Evolutionary conservation across 2,888 invertebrate genomes (phyloP).

Genomic region (Scrobipalpa atriplicella): DNA sequence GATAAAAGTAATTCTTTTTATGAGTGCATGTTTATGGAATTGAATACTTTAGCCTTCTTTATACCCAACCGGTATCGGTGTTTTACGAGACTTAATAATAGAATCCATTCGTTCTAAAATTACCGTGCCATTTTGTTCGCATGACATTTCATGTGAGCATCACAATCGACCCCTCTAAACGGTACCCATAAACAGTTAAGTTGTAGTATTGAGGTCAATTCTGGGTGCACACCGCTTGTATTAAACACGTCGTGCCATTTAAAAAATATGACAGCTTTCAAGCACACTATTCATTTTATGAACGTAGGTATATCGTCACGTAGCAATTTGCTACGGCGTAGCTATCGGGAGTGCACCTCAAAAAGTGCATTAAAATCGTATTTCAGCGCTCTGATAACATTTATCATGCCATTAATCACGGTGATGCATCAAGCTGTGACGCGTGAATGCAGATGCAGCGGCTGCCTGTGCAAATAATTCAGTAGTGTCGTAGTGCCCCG

Average conservation of each 20-base stretch:
- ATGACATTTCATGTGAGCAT: neutral
- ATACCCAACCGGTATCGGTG: neutral
- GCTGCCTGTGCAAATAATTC: conserved; percentile 33
- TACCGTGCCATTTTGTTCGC: neutral
- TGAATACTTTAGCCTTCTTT: neutral
- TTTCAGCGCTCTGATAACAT: conserved; percentile 25
- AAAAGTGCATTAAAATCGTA: conserved; percentile 26
- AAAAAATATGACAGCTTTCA: neutral
- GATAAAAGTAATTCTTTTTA: too few relatives aligned
- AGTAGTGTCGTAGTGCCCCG: conserved; percentile 48
- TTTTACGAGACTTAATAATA: neutral
- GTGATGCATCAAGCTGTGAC: conserved; percentile 31
- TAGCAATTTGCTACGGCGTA: conserved; percentile 32
- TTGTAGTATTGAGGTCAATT: too few relatives aligned
- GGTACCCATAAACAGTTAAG: neutral
- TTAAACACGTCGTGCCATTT: neutral
- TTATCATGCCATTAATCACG: conserved; percentile 32
- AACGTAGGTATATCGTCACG: conserved; percentile 24
- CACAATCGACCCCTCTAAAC: neutral
- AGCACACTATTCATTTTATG: neutral
- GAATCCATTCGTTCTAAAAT: neutral
- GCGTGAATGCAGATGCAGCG: conserved; percentile 36
- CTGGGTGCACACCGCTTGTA: too few relatives aligned
- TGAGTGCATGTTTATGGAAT: too few relatives aligned
- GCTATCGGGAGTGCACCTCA: conserved; percentile 20